Percentiles rank a stretch among this genome's conserved stretches.
These are phyloP conservation scores for Anthophora plumipes DNA, from an alignment of 2,888 invertebrate species.

Conservation along the genomic window DNA sequence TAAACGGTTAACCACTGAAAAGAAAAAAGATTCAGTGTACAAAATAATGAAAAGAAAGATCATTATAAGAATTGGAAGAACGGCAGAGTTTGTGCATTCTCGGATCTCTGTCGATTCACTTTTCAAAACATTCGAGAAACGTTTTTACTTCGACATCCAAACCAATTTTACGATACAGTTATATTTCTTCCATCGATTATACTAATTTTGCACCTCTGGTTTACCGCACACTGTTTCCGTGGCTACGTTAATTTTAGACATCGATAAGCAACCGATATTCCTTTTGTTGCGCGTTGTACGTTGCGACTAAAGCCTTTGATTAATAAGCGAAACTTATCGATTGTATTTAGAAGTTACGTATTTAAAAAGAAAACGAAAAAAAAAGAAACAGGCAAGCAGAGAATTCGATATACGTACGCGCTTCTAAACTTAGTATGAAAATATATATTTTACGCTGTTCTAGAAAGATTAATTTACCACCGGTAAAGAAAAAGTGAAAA, in stretches of 20 bases:
- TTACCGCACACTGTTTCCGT: background rate
- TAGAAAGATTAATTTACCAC: conserved; percentile 29
- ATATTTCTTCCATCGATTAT: too few relatives aligned
- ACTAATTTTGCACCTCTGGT: conserved; percentile 27
- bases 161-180: too few relatives aligned
- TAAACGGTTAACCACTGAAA: too few relatives aligned
- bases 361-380: background rate
- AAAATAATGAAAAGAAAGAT: too few relatives aligned
- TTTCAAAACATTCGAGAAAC: too few relatives aligned
- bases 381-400: background rate
- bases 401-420: conserved; percentile 29
- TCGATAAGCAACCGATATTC: background rate
- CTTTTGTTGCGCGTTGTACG: conserved; percentile 9
- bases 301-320: background rate
- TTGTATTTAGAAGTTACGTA: conserved; percentile 14
- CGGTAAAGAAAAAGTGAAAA: background rate
- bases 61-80: too few relatives aligned
- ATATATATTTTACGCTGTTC: conserved; percentile 8
- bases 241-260: conserved; percentile 3
- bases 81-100: too few relatives aligned
- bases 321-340: background rate
- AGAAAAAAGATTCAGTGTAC: too few relatives aligned
- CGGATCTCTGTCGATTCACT: too few relatives aligned
- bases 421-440: conserved; percentile 28
- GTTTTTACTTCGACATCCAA: too few relatives aligned